phyloP scores from a whole-genome alignment of 1,140 invertebrate genomes.

The Diploscapter pachys region DNA sequence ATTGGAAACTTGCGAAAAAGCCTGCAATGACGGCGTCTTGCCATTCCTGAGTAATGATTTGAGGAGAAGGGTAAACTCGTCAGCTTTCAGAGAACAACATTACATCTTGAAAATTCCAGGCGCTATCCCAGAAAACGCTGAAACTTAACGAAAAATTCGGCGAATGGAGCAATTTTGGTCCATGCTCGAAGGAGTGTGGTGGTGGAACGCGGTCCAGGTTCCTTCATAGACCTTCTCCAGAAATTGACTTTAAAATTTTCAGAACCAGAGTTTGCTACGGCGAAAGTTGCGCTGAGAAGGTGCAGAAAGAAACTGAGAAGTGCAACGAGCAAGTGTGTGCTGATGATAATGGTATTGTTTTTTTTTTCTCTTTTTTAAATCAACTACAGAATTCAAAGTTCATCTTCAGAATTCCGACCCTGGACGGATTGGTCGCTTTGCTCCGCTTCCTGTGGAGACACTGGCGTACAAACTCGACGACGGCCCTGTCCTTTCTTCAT shows the following conservation, averaged over 20 bases:
- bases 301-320: constrained; percentile 3
- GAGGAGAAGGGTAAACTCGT: no score
- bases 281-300: not conserved
- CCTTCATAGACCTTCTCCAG: no score
- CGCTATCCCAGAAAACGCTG: no score
- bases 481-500: not conserved
- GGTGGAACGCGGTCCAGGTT: constrained; percentile 14
- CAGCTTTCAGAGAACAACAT: no score
- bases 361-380: no score
- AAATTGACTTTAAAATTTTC: not conserved
- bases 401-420: not conserved
- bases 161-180: constrained; percentile 40
- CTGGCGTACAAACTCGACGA: not conserved
- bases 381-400: not conserved
- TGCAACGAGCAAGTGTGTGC: constrained; percentile 13
- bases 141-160: no score
- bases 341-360: not conserved
- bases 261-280: constrained; percentile 14
- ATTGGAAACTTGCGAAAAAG: not conserved
- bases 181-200: constrained; percentile 43
- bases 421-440: constrained; percentile 19
- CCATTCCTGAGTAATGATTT: no score
- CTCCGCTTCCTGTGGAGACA: constrained; percentile 12
- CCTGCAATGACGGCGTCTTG: no score
- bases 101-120: no score